These are phyloP conservation scores for Amblyjoppa fuscipennis DNA, from an alignment of 2,888 invertebrate genomes.

Conservation along the genomic window DNA sequence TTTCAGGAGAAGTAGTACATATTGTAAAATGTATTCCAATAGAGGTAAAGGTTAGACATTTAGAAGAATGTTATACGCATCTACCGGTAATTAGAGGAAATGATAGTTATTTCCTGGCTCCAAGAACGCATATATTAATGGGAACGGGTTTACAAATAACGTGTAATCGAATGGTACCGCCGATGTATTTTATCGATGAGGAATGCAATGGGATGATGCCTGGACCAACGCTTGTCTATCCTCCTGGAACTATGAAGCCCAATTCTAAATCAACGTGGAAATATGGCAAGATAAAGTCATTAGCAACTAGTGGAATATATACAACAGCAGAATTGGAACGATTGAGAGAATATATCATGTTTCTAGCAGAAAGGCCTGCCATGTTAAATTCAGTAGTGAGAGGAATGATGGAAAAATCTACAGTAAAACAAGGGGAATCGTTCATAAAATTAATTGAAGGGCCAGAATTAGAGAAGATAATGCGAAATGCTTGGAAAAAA, in stretches of 20 bases:
- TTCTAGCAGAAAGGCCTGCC: not conserved
- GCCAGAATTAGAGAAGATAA: slow-evolving; percentile 32
- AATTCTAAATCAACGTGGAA: not conserved
- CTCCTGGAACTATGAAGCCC: not conserved
- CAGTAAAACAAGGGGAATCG: not conserved
- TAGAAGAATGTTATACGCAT: slow-evolving; percentile 68
- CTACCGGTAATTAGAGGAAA: slow-evolving; percentile 65
- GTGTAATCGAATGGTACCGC: slow-evolving; percentile 8
- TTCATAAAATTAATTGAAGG: slow-evolving; percentile 31
- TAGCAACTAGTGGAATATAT: not conserved
- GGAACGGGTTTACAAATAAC: not conserved
- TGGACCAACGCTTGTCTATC: not conserved
- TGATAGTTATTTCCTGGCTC: slow-evolving; percentile 12
- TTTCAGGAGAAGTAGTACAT: slow-evolving; percentile 73
- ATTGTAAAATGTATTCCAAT: slow-evolving; percentile 71
- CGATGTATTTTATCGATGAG: slow-evolving; percentile 2
- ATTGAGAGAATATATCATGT: not conserved
- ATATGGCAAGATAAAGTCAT: not conserved
- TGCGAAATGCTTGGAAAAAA: slow-evolving; percentile 32
- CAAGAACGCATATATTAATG: slow-evolving; percentile 29
- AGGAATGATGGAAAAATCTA: not conserved
- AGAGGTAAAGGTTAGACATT: slow-evolving; percentile 60
- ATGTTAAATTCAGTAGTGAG: not conserved
- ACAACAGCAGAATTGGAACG: not conserved
- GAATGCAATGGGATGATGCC: slow-evolving; percentile 31